phyloP scores from a whole-genome alignment of 2,888 invertebrate genomes.

The Crocallis elinguaria region DNA sequence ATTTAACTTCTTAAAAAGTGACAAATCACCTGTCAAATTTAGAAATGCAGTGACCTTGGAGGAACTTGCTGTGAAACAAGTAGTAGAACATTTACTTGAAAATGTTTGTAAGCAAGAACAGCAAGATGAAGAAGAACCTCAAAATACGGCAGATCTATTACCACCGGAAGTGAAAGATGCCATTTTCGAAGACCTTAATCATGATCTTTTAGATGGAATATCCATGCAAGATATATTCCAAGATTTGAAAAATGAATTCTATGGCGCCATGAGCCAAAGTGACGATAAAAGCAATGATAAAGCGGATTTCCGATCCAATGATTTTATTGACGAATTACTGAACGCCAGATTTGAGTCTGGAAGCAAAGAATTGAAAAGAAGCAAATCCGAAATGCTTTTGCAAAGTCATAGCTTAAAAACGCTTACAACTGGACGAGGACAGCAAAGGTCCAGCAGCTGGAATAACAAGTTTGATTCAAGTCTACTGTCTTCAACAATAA shows the following conservation, averaged over 20 bases:
- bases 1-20: constrained; percentile 68
- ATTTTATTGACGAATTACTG: constrained; percentile 84
- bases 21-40: constrained; percentile 78
- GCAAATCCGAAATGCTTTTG: constrained; percentile 87
- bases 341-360: constrained; percentile 79
- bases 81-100: constrained; percentile 85
- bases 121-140: constrained; percentile 91
- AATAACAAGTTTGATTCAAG: constrained; percentile 88
- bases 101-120: constrained; percentile 87
- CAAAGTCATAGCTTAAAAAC: constrained; percentile 79
- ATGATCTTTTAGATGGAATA: constrained; percentile 92
- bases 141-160: constrained; percentile 90
- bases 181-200: constrained; percentile 93
- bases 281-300: constrained; percentile 75
- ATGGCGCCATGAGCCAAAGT: constrained; percentile 75
- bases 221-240: constrained; percentile 94
- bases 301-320: constrained; percentile 80
- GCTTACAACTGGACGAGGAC: constrained; percentile 80
- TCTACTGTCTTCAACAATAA: constrained; percentile 85
- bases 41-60: constrained; percentile 78
- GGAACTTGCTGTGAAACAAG: constrained; percentile 84
- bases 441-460: constrained; percentile 89
- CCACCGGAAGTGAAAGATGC: constrained; percentile 95
- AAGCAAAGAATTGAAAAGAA: constrained; percentile 86
- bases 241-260: constrained; percentile 86